A percentile compares a stretch with the other conserved stretches of the same genome.
Evolutionary conservation across 2,113 vertebrate species (phyloP).

Genomic region (Phalacrocorax aristotelis): DNA sequence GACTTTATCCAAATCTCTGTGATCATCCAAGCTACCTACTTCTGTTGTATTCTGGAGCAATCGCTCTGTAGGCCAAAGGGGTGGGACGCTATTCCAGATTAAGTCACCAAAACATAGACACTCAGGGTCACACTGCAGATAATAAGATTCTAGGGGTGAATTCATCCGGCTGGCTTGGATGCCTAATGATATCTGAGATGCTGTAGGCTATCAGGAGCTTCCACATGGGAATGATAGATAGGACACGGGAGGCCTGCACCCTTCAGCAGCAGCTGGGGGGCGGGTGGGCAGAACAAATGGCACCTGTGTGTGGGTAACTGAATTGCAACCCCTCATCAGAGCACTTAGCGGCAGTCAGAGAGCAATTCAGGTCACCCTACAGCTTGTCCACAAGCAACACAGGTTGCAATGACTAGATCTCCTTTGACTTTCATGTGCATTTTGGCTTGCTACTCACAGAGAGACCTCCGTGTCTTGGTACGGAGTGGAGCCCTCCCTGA

Average conservation of each 20-base stretch:
- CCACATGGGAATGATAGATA: not conserved
- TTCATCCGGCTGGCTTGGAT: not conserved
- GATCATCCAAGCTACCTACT: not conserved
- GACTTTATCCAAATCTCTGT: not conserved
- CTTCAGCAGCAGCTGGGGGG: not conserved
- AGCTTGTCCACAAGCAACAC: not conserved
- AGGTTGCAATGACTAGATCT: not conserved
- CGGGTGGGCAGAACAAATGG: not conserved
- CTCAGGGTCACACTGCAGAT: not conserved
- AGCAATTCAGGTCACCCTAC: accelerated
- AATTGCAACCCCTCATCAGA: not conserved
- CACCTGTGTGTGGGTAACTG: not conserved
- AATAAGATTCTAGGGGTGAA: not conserved
- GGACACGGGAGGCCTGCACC: not conserved
- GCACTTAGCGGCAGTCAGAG: not conserved
- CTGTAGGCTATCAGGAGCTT: not conserved
- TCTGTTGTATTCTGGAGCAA: not conserved
- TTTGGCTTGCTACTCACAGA: not conserved
- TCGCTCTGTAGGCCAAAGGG: not conserved
- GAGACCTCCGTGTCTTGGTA: not conserved
- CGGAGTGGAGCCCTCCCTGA: not conserved
- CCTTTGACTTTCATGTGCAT: too few species aligned
- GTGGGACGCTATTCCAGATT: not conserved
- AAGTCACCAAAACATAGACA: not conserved
- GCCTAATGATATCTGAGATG: not conserved